These are phyloP conservation scores for Etheostoma cragini DNA, from an alignment of 2,113 vertebrate species.

Conservation along the genomic window DNA sequence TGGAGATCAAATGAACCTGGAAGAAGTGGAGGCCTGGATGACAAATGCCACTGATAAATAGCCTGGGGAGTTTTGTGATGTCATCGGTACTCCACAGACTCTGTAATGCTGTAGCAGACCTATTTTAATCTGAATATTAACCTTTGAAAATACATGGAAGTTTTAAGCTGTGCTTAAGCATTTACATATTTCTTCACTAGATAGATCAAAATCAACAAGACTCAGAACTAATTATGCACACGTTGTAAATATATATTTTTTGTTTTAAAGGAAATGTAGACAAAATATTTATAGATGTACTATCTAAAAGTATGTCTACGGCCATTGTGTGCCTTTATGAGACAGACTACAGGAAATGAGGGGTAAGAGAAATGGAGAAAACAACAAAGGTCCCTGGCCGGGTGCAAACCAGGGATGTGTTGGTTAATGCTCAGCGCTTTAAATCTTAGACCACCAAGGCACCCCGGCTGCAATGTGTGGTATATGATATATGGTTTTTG, in stretches of 20 bases:
- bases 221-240: neutral
- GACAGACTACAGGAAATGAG: slow-evolving; percentile 46
- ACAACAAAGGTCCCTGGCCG: slow-evolving; percentile 12
- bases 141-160: slow-evolving; percentile 20
- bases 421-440: neutral
- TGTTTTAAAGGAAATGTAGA: slow-evolving; percentile 22
- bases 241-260: neutral
- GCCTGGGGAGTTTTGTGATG: neutral
- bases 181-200: neutral
- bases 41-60: slow-evolving; percentile 36
- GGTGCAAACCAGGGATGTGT: neutral
- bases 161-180: neutral
- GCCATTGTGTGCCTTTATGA: slow-evolving; percentile 44
- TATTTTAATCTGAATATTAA: slow-evolving; percentile 18
- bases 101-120: neutral
- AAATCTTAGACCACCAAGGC: neutral
- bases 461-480: neutral
- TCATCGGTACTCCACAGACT: slow-evolving; percentile 17
- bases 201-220: slow-evolving; percentile 24
- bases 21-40: neutral
- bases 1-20: slow-evolving; percentile 34
- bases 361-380: slow-evolving; percentile 14
- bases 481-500: too few relatives aligned
- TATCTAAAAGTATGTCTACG: slow-evolving; percentile 12
- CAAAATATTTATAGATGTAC: slow-evolving; percentile 18